phyloP scores from a whole-genome alignment of 2,888 invertebrate species.

The Habrosyne pyritoides region DNA sequence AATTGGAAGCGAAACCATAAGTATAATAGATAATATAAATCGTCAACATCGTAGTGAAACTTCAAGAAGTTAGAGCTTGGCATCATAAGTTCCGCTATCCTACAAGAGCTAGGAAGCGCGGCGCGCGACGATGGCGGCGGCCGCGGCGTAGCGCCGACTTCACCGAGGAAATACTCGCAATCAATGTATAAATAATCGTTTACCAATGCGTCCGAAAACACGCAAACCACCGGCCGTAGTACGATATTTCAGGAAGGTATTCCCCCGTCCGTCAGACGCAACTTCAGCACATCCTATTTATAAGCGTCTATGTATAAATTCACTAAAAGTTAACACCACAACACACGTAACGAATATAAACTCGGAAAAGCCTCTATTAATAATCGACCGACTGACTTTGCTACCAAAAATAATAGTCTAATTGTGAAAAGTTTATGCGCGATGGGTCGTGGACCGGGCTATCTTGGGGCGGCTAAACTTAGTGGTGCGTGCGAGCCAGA shows the following conservation, averaged over 20 bases:
- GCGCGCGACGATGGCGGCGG: slow-evolving; percentile 21
- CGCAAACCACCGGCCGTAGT: slow-evolving; percentile 80
- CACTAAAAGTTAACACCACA: slow-evolving; percentile 84
- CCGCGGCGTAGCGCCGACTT: slow-evolving; percentile 42
- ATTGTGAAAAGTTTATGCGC: slow-evolving; percentile 84
- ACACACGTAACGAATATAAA: slow-evolving; percentile 84
- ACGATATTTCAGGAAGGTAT: slow-evolving; percentile 84
- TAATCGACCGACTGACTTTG: slow-evolving; percentile 85
- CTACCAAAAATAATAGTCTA: slow-evolving; percentile 85
- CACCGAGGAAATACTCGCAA: slow-evolving; percentile 61
- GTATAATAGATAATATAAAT: no score
- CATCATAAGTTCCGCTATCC: background rate
- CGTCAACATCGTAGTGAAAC: no score
- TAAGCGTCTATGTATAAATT: slow-evolving; percentile 84
- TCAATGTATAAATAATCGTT: slow-evolving; percentile 83
- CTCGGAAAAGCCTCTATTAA: slow-evolving; percentile 85
- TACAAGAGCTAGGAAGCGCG: slow-evolving; percentile 31
- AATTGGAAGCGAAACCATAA: no score
- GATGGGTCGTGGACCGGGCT: slow-evolving; percentile 84
- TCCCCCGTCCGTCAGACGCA: slow-evolving; percentile 84
- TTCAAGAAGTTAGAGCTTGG: background rate
- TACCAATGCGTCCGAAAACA: slow-evolving; percentile 82
- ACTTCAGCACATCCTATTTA: slow-evolving; percentile 84
- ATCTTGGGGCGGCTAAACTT: slow-evolving; percentile 85
- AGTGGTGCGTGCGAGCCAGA: slow-evolving; percentile 82